Evolutionary conservation across 2,113 vertebrate genomes (phyloP).

Genomic region (Accipiter virgatus): DNA sequence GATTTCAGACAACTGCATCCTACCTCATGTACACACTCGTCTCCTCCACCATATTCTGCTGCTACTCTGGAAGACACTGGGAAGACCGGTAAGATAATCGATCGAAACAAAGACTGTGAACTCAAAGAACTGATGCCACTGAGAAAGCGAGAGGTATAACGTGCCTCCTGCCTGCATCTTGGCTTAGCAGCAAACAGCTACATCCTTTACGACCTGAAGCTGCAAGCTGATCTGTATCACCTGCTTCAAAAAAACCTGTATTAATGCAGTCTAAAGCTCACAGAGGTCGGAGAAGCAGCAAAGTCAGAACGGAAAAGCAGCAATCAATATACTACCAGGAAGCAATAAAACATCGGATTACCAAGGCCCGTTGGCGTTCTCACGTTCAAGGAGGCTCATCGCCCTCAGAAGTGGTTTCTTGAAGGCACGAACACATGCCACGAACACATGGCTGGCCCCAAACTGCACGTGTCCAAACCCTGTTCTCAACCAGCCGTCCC

Average conservation of each 20-base stretch:
- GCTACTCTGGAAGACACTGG: background rate
- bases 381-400: accelerated
- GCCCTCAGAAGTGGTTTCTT: background rate
- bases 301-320: background rate
- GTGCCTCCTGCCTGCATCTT: background rate
- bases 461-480: background rate
- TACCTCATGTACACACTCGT: background rate
- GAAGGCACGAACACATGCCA: background rate
- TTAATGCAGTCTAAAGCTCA: background rate
- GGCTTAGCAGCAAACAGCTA: background rate
- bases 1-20: background rate
- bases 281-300: background rate
- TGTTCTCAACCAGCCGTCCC: background rate
- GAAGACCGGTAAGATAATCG: background rate
- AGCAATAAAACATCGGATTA: background rate
- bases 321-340: background rate
- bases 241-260: background rate
- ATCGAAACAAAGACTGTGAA: background rate
- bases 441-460: background rate
- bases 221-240: background rate
- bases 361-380: background rate
- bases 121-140: background rate
- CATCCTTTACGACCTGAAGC: background rate
- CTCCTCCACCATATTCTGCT: background rate
- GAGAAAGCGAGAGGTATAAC: background rate